Conservation (phyloP, 1,140 invertebrate species). For the Papilio helenus region DNA sequence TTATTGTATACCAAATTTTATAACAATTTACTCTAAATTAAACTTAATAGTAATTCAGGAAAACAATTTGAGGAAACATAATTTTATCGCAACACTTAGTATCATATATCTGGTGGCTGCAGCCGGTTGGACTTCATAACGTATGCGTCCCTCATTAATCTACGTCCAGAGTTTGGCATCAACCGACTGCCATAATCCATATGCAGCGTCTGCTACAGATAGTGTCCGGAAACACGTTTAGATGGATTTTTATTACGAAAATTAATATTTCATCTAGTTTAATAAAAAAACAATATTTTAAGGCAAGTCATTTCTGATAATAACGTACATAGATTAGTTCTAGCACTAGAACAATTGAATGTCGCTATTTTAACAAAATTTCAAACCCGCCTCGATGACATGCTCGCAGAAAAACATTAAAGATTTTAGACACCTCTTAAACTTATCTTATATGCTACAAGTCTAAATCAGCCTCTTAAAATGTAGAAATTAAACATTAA, state of each 20-base stretch:
- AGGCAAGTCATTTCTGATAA: too few relatives aligned
- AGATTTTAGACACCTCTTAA: too few relatives aligned
- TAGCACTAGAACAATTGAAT: too few relatives aligned
- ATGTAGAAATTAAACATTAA: neutral
- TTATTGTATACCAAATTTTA: neutral
- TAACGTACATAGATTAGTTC: too few relatives aligned
- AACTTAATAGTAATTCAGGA: neutral
- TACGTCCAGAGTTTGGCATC: constrained; percentile 45
- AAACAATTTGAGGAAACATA: neutral
- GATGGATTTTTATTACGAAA: constrained; percentile 54
- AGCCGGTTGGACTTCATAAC: constrained; percentile 51
- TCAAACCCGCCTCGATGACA: too few relatives aligned
- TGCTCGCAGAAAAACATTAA: too few relatives aligned
- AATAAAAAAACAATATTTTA: too few relatives aligned
- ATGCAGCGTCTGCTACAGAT: constrained; percentile 58
- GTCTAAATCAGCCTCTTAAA: too few relatives aligned
- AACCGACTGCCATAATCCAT: constrained; percentile 64
- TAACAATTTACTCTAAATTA: neutral
- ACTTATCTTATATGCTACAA: too few relatives aligned
- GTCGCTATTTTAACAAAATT: too few relatives aligned
- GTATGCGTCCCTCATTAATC: constrained; percentile 70
- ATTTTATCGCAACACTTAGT: neutral
- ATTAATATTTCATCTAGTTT: neutral
- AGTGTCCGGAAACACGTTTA: constrained; percentile 68
- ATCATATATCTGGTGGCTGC: constrained; percentile 3